phyloP scores from a whole-genome alignment of 2,113 vertebrate genomes.

The Erythrolamprus reginae region DNA sequence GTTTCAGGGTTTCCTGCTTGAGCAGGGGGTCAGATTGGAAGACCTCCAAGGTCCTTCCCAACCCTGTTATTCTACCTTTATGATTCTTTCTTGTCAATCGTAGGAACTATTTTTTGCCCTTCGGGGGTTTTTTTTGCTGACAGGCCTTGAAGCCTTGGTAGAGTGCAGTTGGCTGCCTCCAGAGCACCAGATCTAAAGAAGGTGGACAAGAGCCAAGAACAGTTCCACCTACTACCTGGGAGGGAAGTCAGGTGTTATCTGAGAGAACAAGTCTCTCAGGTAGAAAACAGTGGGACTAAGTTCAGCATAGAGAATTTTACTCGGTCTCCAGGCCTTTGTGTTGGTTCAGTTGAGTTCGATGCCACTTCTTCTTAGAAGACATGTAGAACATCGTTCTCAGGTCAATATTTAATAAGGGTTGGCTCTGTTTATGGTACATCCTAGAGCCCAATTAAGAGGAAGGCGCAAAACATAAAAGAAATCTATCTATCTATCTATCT shows the following conservation, averaged over 20 bases:
- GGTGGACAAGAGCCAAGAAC: neutral
- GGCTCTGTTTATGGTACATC: neutral
- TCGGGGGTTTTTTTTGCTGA: neutral
- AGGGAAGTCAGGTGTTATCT: neutral
- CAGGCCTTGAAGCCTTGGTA: neutral
- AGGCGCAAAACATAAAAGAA: neutral
- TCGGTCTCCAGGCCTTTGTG: neutral
- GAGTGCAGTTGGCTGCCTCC: neutral
- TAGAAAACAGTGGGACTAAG: neutral
- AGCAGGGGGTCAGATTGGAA: neutral
- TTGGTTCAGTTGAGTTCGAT: neutral
- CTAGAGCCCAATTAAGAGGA: neutral
- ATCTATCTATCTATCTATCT: too few species aligned
- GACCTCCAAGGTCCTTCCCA: neutral
- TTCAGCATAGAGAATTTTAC: neutral
- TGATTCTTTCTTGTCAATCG: neutral
- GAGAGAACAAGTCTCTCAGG: neutral
- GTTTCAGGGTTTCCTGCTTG: neutral
- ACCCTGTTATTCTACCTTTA: neutral
- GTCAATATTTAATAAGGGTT: neutral
- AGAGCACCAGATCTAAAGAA: neutral
- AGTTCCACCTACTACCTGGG: neutral
- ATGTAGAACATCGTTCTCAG: neutral
- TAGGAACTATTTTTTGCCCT: neutral
- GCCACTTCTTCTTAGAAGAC: neutral